Conservation (phyloP, 1,140 invertebrate species). For the Macrosteles quadrilineatus region DNA sequence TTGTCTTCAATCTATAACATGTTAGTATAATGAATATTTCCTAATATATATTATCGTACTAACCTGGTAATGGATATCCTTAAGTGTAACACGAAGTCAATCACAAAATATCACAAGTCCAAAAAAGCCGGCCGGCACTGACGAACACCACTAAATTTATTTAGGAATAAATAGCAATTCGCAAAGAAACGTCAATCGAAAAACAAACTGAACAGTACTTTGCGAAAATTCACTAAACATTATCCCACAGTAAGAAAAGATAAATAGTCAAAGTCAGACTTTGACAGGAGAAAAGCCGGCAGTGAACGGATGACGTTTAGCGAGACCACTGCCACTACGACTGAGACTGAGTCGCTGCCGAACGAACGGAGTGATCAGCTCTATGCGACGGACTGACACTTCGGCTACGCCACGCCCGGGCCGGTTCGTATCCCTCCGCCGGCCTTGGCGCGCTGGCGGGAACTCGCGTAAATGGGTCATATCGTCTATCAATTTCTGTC, state of each 20-base stretch:
- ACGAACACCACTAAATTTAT: neutral
- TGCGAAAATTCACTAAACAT: neutral
- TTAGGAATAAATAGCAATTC: neutral
- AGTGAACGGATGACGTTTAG: too few species aligned
- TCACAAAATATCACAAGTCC: slow-evolving; percentile 16
- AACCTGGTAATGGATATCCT: slow-evolving; percentile 6
- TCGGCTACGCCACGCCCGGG: neutral
- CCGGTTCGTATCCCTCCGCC: slow-evolving; percentile 10
- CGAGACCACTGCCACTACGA: too few species aligned
- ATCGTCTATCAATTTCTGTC: slow-evolving; percentile 16
- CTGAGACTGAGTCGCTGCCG: too few species aligned
- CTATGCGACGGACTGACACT: neutral
- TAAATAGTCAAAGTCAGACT: too few species aligned
- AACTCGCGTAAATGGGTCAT: slow-evolving; percentile 9
- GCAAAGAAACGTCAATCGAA: neutral
- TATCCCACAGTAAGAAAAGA: neutral
- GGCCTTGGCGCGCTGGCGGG: slow-evolving; percentile 16
- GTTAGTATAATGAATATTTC: too few species aligned
- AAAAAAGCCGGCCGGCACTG: slow-evolving; percentile 11
- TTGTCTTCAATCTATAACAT: too few species aligned
- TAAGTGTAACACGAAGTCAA: neutral
- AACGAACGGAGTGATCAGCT: too few species aligned
- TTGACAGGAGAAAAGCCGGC: too few species aligned
- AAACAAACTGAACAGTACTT: neutral
- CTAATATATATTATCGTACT: too few species aligned